Conservation (phyloP, 2,888 invertebrate species). For the Nasonia oneida region DNA sequence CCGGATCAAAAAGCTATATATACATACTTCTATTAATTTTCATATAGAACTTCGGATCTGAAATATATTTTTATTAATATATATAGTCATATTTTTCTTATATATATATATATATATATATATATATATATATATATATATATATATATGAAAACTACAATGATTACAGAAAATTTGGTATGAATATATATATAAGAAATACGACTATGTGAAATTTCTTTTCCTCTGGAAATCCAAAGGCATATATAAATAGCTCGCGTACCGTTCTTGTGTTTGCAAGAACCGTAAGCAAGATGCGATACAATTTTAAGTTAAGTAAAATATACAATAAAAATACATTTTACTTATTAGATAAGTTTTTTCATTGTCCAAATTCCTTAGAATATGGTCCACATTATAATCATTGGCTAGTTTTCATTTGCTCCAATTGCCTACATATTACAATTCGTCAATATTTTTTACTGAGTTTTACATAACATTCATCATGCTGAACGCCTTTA, state of each 20-base stretch:
- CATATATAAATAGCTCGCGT: slow-evolving; percentile 21
- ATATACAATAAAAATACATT: slow-evolving; percentile 53
- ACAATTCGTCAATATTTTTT: slow-evolving; percentile 21
- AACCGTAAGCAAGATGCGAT: slow-evolving; percentile 18
- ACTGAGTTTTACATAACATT: slow-evolving; percentile 40
- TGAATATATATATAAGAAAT: slow-evolving; percentile 24
- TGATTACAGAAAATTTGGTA: slow-evolving; percentile 11
- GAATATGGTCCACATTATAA: slow-evolving; percentile 48
- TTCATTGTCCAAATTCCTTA: slow-evolving; percentile 44
- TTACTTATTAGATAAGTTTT: slow-evolving; percentile 45
- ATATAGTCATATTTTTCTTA: slow-evolving; percentile 27
- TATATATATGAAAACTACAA: not conserved
- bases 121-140: no score
- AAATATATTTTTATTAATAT: slow-evolving; percentile 5
- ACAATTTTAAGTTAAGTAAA: slow-evolving; percentile 16
- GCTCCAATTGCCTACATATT: not conserved
- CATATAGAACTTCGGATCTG: slow-evolving; percentile 8
- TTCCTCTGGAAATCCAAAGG: slow-evolving; percentile 26
- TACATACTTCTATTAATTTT: slow-evolving; percentile 14
- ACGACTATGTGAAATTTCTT: slow-evolving; percentile 43
- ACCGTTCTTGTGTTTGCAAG: slow-evolving; percentile 2
- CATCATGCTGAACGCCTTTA: slow-evolving; percentile 33
- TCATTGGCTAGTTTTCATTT: slow-evolving; percentile 52
- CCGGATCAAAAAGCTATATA: slow-evolving; percentile 28
- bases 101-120: no score